Evolutionary conservation across 2,888 invertebrate genomes (phyloP).

Genomic region (Rhorus exstirpatorius): DNA sequence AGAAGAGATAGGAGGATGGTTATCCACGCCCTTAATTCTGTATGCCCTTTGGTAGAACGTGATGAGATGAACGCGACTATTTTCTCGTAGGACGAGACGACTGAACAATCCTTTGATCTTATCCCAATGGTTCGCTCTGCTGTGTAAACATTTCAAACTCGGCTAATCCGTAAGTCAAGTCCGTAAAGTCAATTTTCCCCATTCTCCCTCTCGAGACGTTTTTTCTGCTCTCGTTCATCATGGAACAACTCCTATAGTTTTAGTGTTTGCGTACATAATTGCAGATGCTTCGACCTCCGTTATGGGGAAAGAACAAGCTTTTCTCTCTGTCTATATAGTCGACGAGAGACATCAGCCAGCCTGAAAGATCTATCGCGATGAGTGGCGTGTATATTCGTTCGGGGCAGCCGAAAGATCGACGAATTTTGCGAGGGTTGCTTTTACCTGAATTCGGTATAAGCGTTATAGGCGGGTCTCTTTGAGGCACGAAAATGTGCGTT

Average conservation of each 20-base stretch:
- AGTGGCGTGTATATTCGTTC: background rate
- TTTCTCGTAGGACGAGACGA: conserved; percentile 46
- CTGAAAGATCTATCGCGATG: conserved; percentile 43
- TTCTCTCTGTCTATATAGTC: conserved; percentile 52
- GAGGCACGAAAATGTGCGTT: conserved; percentile 40
- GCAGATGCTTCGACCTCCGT: conserved; percentile 55
- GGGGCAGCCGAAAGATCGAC: background rate
- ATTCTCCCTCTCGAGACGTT: conserved; percentile 53
- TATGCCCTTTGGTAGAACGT: conserved; percentile 29
- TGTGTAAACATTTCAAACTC: conserved; percentile 78
- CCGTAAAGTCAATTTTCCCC: conserved; percentile 76
- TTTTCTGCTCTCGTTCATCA: conserved; percentile 41
- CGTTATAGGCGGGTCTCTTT: conserved; percentile 38
- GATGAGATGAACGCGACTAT: conserved; percentile 58
- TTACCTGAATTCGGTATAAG: conserved; percentile 49
- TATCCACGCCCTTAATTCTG: conserved; percentile 61
- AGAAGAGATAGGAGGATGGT: conserved; percentile 26
- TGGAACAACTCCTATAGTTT: conserved; percentile 1
- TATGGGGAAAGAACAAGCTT: conserved; percentile 44
- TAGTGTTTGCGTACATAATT: conserved; percentile 76
- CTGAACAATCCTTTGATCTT: conserved; percentile 75
- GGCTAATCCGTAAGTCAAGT: conserved; percentile 80
- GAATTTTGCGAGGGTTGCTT: conserved; percentile 13
- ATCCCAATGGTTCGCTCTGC: conserved; percentile 67
- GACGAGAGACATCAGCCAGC: conserved; percentile 5